phyloP scores from a whole-genome alignment of 2,888 invertebrate species.

The Tinea pellionella region DNA sequence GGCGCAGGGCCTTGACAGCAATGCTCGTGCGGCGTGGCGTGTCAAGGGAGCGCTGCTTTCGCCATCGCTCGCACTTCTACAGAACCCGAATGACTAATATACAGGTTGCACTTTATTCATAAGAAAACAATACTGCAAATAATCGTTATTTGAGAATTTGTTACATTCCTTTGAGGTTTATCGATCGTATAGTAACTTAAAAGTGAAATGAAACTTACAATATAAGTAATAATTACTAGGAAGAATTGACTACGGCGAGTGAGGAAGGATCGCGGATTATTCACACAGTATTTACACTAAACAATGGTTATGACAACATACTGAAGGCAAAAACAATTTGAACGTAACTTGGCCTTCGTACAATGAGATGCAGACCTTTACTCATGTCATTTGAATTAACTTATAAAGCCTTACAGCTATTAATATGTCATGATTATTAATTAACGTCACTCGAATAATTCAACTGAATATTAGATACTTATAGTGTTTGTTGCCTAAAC shows the following conservation, averaged over 20 bases:
- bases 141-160: too few species aligned
- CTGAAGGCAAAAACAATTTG: slow-evolving; percentile 48
- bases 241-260: slow-evolving; percentile 5
- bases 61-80: slow-evolving; percentile 43
- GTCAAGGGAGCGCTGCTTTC: slow-evolving; percentile 69
- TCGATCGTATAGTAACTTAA: too few species aligned
- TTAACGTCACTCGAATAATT: slow-evolving; percentile 9
- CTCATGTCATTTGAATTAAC: slow-evolving; percentile 34
- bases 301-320: slow-evolving; percentile 34
- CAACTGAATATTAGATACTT: too few species aligned
- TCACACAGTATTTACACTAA: slow-evolving; percentile 42
- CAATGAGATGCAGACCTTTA: slow-evolving; percentile 31
- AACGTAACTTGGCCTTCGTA: slow-evolving; percentile 32
- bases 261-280: slow-evolving; percentile 32
- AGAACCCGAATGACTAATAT: slow-evolving; percentile 28
- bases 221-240: slow-evolving; percentile 8
- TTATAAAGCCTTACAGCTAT: slow-evolving; percentile 13
- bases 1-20: slow-evolving; percentile 57
- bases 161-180: too few species aligned
- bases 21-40: slow-evolving; percentile 66
- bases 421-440: slow-evolving; percentile 14
- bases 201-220: neutral
- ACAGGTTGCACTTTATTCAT: neutral
- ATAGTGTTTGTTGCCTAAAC: too few species aligned
- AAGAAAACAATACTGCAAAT: neutral